A percentile compares a stretch with the other conserved stretches of the same genome.
Evolutionary conservation across 2,888 invertebrate genomes (phyloP).

Genomic region (Acleris laterana): DNA sequence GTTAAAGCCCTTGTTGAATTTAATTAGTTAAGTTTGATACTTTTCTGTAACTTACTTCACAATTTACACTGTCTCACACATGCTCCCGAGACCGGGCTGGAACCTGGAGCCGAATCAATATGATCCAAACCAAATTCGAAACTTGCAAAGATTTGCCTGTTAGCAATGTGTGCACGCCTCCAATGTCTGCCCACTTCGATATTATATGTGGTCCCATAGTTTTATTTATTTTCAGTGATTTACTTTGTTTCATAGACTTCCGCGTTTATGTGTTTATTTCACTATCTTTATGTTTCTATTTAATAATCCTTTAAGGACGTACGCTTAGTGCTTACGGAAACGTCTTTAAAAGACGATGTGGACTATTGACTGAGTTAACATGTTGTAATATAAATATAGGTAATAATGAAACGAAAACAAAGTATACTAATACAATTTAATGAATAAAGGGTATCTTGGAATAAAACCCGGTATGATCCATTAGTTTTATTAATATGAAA

Average conservation of each 20-base stretch:
- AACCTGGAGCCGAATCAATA: constrained; percentile 52
- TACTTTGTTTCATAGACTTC: constrained; percentile 65
- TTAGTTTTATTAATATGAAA: constrained; percentile 16
- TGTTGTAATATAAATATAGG: constrained; percentile 12
- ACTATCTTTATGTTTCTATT: constrained; percentile 65
- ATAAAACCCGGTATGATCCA: constrained; percentile 54
- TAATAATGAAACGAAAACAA: constrained; percentile 46
- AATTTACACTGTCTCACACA: constrained; percentile 68
- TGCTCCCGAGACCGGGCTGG: constrained; percentile 47
- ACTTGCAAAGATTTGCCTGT: constrained; percentile 75
- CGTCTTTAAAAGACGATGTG: constrained; percentile 21
- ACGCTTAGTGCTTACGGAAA: constrained; percentile 48
- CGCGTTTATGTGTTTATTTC: constrained; percentile 67
- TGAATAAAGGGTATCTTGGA: constrained; percentile 59
- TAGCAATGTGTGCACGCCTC: constrained; percentile 82
- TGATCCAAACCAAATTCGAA: constrained; percentile 53
- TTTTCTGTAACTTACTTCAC: constrained; percentile 68
- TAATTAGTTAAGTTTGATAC: constrained; percentile 58
- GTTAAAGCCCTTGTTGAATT: constrained; percentile 60
- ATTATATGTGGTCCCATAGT: constrained; percentile 82
- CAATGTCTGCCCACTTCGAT: constrained; percentile 78
- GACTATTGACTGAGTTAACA: constrained; percentile 13
- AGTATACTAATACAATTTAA: constrained; percentile 57
- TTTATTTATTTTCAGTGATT: constrained; percentile 56
- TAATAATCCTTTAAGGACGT: constrained; percentile 51